Base-by-base conservation (phyloP, 1,140 invertebrate genomes). In the Drosophila gunungcola region DNA sequence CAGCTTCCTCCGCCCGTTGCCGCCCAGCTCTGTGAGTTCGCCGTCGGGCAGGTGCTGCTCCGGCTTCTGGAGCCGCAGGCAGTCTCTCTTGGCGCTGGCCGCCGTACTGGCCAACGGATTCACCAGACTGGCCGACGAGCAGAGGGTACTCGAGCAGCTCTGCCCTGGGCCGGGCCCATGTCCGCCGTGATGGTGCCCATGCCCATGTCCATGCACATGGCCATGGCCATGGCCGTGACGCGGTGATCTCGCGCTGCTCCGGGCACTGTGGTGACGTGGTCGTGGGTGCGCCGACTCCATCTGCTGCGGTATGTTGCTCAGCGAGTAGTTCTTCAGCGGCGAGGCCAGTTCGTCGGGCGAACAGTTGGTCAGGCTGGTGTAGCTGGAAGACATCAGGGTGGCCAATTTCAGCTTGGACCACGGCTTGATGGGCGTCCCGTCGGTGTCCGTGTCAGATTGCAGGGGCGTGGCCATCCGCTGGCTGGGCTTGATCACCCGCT, bases 321-420 rank as follows among this genome's bases (percentile, higher is more conserved):
- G 46, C 27, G 88, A 91, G 58, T 72, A 82, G 61, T 91, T 91
- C 49, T 91, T 91, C n/a, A 91, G 52, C 48, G 88, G 72, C 29
- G 88, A 77, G n/a, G 46, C 46, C 36, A 78, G 45, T 3, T 91
- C 74, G 0, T 91, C 88, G 13, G 88, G 83, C 12, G 89, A 91
- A 25, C 84, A 84, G 39, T 91, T 92, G 46, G 70, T 83, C 3
- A 92, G 64, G 52, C 90, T 92, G 16, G 90, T 89, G 56, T 90
- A 92, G 73, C 91, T 92, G 45, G 90, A 85, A 42, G 90, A 90
- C 53, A 92, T 91, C 16, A 92, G 63, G 1, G 91, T 92, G 43
- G 91, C 91, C 60, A 91, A 74, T 46, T 92, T 92, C 12, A 92
- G 79, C 75, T 92, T 91, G 48, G 91, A 92, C 91, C 91, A 92